Evolutionary conservation across 2,888 invertebrate species (phyloP).

Genomic region (Apodemia zela): DNA sequence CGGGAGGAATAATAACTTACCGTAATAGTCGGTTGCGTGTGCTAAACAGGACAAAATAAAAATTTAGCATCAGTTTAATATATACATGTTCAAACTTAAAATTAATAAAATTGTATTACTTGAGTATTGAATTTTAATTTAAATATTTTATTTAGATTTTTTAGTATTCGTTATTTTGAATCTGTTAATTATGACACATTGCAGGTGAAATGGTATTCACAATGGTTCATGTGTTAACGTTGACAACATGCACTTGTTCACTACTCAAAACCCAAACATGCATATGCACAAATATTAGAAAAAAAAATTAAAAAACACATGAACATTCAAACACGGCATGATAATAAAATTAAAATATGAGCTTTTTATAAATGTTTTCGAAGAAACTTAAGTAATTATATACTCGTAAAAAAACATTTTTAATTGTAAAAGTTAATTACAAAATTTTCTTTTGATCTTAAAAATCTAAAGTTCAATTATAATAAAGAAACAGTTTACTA

Average conservation of each 20-base stretch:
- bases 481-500: neutral
- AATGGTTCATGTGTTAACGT: slow-evolving; percentile 36
- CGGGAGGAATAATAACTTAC: slow-evolving; percentile 94
- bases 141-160: neutral
- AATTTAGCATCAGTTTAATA: slow-evolving; percentile 58
- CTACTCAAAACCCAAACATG: slow-evolving; percentile 19
- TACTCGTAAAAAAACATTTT: too few species aligned
- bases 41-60: slow-evolving; percentile 83
- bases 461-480: neutral
- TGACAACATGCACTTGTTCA: slow-evolving; percentile 19
- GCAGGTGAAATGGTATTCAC: slow-evolving; percentile 45
- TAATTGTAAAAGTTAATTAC: neutral
- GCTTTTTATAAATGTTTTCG: neutral
- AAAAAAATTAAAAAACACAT: slow-evolving; percentile 1
- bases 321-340: neutral
- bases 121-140: neutral
- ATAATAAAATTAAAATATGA: neutral
- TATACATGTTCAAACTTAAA: slow-evolving; percentile 28
- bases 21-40: slow-evolving; percentile 99
- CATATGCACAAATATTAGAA: slow-evolving; percentile 15
- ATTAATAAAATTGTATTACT: neutral
- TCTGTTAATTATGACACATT: slow-evolving; percentile 17
- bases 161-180: slow-evolving; percentile 8
- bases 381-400: too few species aligned
- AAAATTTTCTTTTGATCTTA: neutral